A percentile compares a stretch with the other conserved stretches of the same genome.
Evolutionary conservation across 2,113 vertebrate species (phyloP).

Genomic region (Lutjanus erythropterus): DNA sequence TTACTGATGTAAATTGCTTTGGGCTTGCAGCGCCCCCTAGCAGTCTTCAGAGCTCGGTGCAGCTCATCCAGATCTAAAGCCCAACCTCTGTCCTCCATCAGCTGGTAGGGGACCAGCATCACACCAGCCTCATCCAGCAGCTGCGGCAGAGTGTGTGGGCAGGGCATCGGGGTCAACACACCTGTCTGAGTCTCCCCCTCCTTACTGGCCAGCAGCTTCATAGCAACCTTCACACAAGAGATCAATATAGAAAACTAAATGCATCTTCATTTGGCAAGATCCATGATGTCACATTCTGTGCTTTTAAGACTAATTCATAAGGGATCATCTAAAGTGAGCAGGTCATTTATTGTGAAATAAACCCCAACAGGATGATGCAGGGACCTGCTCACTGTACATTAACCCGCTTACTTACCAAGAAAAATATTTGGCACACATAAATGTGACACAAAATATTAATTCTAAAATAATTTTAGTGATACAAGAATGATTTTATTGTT

Average conservation of each 20-base stretch:
- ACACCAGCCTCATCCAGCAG: slow-evolving; percentile 56
- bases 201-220: slow-evolving; percentile 43
- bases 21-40: slow-evolving; percentile 65
- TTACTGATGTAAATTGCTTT: slow-evolving; percentile 82
- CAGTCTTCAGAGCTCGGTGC: slow-evolving; percentile 44
- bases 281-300: not conserved
- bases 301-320: too few species aligned
- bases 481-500: too few species aligned
- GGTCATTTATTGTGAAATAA: too few species aligned
- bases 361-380: too few species aligned
- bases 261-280: not conserved
- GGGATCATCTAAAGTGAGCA: too few species aligned
- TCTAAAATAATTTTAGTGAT: too few species aligned
- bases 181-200: slow-evolving; percentile 63
- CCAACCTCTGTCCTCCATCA: slow-evolving; percentile 77
- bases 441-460: too few species aligned
- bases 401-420: too few species aligned
- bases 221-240: not conserved
- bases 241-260: not conserved
- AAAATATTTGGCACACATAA: too few species aligned
- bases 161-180: slow-evolving; percentile 76
- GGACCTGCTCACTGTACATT: too few species aligned
- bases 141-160: slow-evolving; percentile 60
- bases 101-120: slow-evolving; percentile 59
- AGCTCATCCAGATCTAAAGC: slow-evolving; percentile 68